Conservation (phyloP, 1,140 invertebrate species). For the Bombyx mori region ASM3026992v2 NC_085126.1:3029001-3029500, state of each 20-base stretch:
- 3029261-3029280: background rate
- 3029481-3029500: background rate
- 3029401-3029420: background rate
- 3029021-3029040: background rate
- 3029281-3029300: background rate
- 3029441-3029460: background rate
- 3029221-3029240: background rate
- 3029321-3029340: background rate
- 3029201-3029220: background rate
- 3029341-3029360: background rate
- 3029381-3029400: background rate
- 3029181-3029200: background rate
- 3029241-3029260: background rate
- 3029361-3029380: background rate
- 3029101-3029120: background rate
- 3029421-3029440: background rate
- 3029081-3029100: background rate
- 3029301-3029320: background rate
- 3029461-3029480: background rate
- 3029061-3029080: background rate
- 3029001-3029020: background rate
- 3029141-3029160: background rate
- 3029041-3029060: background rate
- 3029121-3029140: background rate
- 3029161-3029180: background rate